phyloP scores from a whole-genome alignment of 2,113 vertebrate species.

The Setophaga kirtlandii region DNA sequence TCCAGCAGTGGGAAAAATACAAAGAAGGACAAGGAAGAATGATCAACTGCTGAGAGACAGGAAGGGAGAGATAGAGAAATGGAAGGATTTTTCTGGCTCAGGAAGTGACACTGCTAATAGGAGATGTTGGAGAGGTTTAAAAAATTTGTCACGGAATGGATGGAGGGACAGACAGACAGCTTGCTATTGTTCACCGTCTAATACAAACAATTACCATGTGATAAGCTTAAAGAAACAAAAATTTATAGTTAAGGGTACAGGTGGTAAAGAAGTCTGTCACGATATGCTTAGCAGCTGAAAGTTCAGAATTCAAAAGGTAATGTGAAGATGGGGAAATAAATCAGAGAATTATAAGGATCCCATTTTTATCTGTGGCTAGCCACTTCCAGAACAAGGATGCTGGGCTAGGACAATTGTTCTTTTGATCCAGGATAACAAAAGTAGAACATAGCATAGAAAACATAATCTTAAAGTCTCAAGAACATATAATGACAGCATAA shows the following conservation, averaged over 20 bases:
- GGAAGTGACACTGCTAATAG: background rate
- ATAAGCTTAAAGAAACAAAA: background rate
- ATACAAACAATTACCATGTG: background rate
- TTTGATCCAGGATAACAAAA: background rate
- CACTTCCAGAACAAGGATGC: background rate
- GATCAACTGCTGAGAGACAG: background rate
- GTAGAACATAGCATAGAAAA: background rate
- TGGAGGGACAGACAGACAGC: background rate
- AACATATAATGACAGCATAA: background rate
- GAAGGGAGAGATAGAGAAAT: background rate
- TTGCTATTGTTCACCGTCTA: background rate
- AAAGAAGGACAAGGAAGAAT: background rate
- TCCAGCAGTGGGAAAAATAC: background rate
- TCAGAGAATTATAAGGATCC: background rate
- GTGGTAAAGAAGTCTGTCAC: background rate
- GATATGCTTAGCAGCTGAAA: background rate
- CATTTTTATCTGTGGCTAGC: background rate
- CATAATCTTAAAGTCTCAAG: background rate
- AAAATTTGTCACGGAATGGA: background rate
- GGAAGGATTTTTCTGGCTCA: background rate
- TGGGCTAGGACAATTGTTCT: background rate
- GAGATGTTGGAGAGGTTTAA: background rate
- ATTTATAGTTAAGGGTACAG: background rate
- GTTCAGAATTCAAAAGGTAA: background rate
- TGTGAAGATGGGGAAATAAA: background rate